A percentile compares a stretch with the other conserved stretches of the same genome.
Evolutionary conservation across 35 echinoderm and acorn worm genomes (phyloP).

Genomic region (Ptychodera flava): DNA sequence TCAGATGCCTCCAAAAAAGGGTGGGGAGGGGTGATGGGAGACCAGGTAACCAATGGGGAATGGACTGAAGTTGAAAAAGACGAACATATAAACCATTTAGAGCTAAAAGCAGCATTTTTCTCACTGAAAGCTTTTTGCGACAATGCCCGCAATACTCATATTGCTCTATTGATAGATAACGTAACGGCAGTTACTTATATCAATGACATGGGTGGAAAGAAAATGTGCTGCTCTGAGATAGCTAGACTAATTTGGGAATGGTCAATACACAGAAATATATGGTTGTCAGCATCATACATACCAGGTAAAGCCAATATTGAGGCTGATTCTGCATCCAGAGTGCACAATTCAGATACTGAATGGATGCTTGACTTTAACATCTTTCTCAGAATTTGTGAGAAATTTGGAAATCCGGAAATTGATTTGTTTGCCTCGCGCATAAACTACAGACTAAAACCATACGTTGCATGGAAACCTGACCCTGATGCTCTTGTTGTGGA

Average conservation of each 20-base stretch:
- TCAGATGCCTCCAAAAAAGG: constrained; percentile 44
- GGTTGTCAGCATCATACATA: constrained; percentile 14
- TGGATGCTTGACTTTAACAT: constrained; percentile 33
- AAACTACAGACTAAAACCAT: constrained; percentile 31
- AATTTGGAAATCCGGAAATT: constrained; percentile 24
- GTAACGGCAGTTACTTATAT: constrained; percentile 60
- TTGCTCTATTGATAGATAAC: constrained; percentile 46
- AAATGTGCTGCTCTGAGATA: neutral
- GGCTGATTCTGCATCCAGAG: constrained; percentile 29
- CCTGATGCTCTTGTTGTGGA: constrained; percentile 27
- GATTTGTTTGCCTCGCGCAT: constrained; percentile 62
- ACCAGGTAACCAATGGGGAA: neutral
- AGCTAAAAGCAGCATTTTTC: constrained; percentile 19
- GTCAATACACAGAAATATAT: constrained; percentile 9
- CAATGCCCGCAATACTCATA: constrained; percentile 16
- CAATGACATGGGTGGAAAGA: constrained; percentile 43
- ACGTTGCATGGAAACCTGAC: constrained; percentile 51
- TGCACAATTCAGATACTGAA: constrained; percentile 32
- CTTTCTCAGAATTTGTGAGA: constrained; percentile 17
- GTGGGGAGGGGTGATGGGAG: constrained; percentile 32
- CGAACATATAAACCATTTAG: constrained; percentile 25
- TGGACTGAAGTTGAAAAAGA: constrained; percentile 8
- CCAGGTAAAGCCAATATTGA: constrained; percentile 14
- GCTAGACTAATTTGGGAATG: constrained; percentile 18
- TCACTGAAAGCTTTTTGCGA: constrained; percentile 26